Evolutionary conservation across 2,888 invertebrate species (phyloP), one percentile per base, ranked within the genome.

Genomic region (Dicycla oo): DNA sequence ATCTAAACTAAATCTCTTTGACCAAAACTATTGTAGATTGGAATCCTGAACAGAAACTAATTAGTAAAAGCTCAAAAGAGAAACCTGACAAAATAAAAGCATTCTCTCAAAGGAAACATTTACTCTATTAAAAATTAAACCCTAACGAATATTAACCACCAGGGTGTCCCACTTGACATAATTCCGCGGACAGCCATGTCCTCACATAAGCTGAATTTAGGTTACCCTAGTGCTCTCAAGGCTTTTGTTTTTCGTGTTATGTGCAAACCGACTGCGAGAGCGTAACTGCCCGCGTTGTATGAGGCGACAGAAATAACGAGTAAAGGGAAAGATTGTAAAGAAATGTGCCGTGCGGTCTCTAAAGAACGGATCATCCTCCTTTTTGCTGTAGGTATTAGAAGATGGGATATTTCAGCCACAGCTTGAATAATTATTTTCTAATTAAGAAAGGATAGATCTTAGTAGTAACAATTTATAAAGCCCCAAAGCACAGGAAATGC

Each of bases 181-280:
- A 71, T 80, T 86, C 45, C 65, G 3, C 54, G 45, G 60, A 56
- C 53, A 49, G 49, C 47, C 51, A 51, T 69, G 71, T 84, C 82
- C 78, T 78, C 75, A 45, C 75, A 69, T 65, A 71, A 62, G 63
- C 58, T 67, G 70, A 77, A 86, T 83, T 81, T 75, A 86, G 86
- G 86, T 86, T 85, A 85, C 76, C 79, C 71, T 80, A 78, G 85
- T 75, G 80, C 83, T 79, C 86, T 80, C 60, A 61, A 69, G 30
- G 40, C 83, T 78, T 79, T 86, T 85, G 85, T 85, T 78, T 72
- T 54, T 73, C 64, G 66, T 80, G 80, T 80, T 77, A 84, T 64
- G 62, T 47, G 66, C 63, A 40, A 78, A 81, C 83, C 68, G 75
- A 38, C 54, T 64, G 72, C 58, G 69, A 81, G 73, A 74, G 57